Base-by-base conservation (phyloP, 2,888 invertebrate species). In the Lochmaea capreae region DNA sequence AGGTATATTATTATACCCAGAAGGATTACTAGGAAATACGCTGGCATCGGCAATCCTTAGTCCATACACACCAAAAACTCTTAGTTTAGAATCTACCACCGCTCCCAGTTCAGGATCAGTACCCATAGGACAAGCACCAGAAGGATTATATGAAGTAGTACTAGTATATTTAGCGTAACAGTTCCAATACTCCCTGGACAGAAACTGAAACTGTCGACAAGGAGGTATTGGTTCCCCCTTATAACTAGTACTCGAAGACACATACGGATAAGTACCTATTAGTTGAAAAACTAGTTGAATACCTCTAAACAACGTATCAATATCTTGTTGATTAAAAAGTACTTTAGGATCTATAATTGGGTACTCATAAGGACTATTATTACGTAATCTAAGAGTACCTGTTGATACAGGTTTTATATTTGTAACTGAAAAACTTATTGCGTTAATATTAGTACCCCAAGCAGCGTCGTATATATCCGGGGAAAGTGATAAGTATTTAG, bases 81-180 rank as follows among this genome's bases (percentile, higher is more conserved):
- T 88, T 12, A 92, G 84, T 77, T 90, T 88, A 1, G 90, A 89
- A 83, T 91, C 90, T 0, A 93, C 92, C 1, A 93, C 91, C 0
- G 92, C 90, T 0, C 85, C 88, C 0, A 89, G 88, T 80, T 92
- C 91, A 0, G 83, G 86, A 4, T 83, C 83, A 0, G 91, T 90
- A 0, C 93, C 93, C 93, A 93, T 93, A 78, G 91, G 91, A 79
- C 91, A 91, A 0, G 93, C 92, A 5, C 91, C 91, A 76, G 91
- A 89, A 79, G 92, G 91, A 84, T 93, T 93, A 42, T 65, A 67
- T 12, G 52, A 66, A 18, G 71, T 79, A 12, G 84, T 83, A 8
- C 83, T 83, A 0, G 75, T 83, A 39, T 90, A 76, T 69, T 79
- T 76, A 52, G 82, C 72, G 26, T 91, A 90, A 83, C 93, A 93